Evolutionary conservation across 2,888 invertebrate genomes (phyloP).

Genomic region (Hololepta plana): DNA sequence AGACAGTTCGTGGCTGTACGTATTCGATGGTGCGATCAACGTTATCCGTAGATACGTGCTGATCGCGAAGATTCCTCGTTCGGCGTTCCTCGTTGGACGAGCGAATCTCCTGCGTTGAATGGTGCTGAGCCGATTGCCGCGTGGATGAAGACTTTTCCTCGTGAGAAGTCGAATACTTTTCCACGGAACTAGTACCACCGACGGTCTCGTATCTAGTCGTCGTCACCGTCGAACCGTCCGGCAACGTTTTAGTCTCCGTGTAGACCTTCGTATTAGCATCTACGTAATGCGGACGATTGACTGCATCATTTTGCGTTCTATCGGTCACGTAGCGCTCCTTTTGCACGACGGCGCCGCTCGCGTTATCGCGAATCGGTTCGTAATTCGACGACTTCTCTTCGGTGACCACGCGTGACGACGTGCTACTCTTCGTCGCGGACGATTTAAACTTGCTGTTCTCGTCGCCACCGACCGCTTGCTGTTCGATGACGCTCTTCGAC

Average conservation of each 20-base stretch:
- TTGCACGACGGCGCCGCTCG: background rate
- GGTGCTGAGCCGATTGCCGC: background rate
- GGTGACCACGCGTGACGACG: slow-evolving; percentile 19
- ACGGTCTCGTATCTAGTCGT: slow-evolving; percentile 47
- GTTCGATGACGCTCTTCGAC: slow-evolving; percentile 30
- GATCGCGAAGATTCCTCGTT: background rate
- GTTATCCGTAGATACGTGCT: too few species aligned
- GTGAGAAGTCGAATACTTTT: background rate
- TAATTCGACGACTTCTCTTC: slow-evolving; percentile 14
- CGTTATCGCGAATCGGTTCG: slow-evolving; percentile 10
- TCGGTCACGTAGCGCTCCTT: slow-evolving; percentile 15
- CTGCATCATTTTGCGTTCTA: slow-evolving; percentile 11
- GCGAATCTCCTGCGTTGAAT: background rate
- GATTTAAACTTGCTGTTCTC: slow-evolving; percentile 27
- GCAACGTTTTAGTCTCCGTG: slow-evolving; percentile 45
- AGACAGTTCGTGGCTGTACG: too few species aligned
- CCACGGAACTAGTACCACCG: slow-evolving; percentile 11
- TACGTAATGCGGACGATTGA: slow-evolving; percentile 18
- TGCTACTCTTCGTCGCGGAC: slow-evolving; percentile 19
- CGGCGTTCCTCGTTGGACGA: background rate
- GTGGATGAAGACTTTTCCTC: background rate
- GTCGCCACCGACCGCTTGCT: slow-evolving; percentile 33
- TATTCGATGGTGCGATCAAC: too few species aligned
- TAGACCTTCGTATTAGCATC: slow-evolving; percentile 48
- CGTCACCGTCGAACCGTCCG: slow-evolving; percentile 49